Conservation (phyloP, 2,888 invertebrate species). For the Aporophyla nigra region DNA sequence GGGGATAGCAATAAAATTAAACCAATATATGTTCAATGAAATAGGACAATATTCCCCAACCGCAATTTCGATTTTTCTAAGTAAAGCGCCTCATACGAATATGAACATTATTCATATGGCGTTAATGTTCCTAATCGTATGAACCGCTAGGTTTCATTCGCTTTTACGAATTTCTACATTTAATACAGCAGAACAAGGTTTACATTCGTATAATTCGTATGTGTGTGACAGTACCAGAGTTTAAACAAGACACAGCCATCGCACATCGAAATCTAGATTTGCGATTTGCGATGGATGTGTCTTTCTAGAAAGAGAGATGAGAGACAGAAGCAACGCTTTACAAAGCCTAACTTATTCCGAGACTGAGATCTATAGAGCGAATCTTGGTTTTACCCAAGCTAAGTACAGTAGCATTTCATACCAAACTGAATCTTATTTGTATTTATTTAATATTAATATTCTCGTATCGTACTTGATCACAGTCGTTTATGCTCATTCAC, state of each 20-base stretch:
- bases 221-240: too few relatives aligned
- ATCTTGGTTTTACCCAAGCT: too few relatives aligned
- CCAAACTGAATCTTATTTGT: too few relatives aligned
- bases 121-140: background rate
- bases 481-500: background rate
- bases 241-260: too few relatives aligned
- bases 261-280: too few relatives aligned
- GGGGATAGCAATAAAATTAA: background rate
- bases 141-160: background rate
- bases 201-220: background rate
- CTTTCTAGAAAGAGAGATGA: background rate
- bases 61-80: background rate
- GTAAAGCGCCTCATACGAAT: background rate
- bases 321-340: background rate
- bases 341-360: background rate
- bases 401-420: too few relatives aligned
- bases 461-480: background rate
- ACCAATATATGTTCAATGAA: background rate
- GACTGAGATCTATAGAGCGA: too few relatives aligned
- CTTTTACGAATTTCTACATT: background rate
- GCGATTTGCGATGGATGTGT: too few relatives aligned
- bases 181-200: background rate
- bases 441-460: background rate
- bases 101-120: background rate
- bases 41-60: background rate